Base-by-base conservation (phyloP, 2,113 vertebrate genomes). In the Centropristis striata region DNA sequence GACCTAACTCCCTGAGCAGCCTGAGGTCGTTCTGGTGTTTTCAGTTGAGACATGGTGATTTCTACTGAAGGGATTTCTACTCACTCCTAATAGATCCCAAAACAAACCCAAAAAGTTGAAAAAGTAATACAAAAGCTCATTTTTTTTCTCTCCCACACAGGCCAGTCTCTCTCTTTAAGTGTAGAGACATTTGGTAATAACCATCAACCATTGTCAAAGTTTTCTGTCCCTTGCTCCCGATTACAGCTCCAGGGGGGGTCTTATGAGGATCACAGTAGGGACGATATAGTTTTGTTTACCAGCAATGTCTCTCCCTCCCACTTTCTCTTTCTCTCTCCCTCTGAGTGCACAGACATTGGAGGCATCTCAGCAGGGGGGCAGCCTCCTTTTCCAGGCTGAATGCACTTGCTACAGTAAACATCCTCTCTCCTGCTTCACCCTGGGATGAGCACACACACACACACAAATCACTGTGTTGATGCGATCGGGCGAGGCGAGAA, bases 381-480 rank as follows among this genome's bases (percentile, higher is more conserved):
- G 60, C 54, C 70, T 74, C 64, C 75, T 74, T 73, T 85, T 78
- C 84, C 71, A 78, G 76, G 79, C 49, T 77, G 80, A 86, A 86
- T 65, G 85, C 83, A 79, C 86, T 77, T 37, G 77, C 75, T 80
- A 69, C 80, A 79, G 83, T 88, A 91, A 92, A 85, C 85, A 88
- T 78, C 75, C 79, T 78, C 53, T 76, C 75, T 57, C 27, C 59
- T 37, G 66, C 53, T 84, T 79, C 75, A 79, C 64, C 58, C 72
- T 32, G 54, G 39, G 76, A 81, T 75, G 87, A 87, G 79, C 75
- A 81, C 63, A 64, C 60, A 81, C 63, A 64, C 60, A 81, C 8
- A 75, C 85, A 81, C 86, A 85, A 82, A 89, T 85, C 86, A 53
- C 65, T 78, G 49, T 58, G 64, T 58, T 32, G 18, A 73, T 41